Evolutionary conservation across 2,888 invertebrate genomes (phyloP).

Genomic region (Drosophila nr. perissopoda): DNA sequence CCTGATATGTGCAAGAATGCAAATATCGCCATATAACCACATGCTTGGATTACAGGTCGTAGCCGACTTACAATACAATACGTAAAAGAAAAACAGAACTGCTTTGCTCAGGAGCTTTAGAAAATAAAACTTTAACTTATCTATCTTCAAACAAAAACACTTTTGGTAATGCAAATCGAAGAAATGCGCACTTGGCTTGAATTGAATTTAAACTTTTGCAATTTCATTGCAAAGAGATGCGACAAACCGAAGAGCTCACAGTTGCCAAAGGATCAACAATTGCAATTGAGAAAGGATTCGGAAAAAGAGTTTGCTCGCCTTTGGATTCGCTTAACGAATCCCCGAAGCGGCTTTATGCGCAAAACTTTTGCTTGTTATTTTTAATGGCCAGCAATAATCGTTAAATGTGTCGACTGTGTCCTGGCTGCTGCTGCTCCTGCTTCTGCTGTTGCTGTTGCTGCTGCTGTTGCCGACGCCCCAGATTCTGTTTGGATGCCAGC

Average conservation of each 20-base stretch:
- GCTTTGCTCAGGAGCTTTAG: background rate
- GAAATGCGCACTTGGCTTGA: slow-evolving; percentile 40
- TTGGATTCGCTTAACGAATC: slow-evolving; percentile 76
- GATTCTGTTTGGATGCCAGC: slow-evolving; percentile 50
- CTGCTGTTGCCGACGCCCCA: slow-evolving; percentile 27
- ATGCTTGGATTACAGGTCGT: background rate
- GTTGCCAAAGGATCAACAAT: slow-evolving; percentile 79
- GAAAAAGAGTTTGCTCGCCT: slow-evolving; percentile 66
- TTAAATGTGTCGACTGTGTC: slow-evolving; percentile 83
- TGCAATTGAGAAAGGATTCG: slow-evolving; percentile 80
- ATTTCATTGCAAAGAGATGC: slow-evolving; percentile 61
- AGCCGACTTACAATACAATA: background rate
- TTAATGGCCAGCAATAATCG: slow-evolving; percentile 85
- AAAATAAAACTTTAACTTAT: slow-evolving; percentile 7
- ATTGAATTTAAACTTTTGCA: slow-evolving; percentile 72
- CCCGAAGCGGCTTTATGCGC: slow-evolving; percentile 82
- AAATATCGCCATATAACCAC: background rate
- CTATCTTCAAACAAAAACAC: slow-evolving; percentile 6
- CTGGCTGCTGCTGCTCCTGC: slow-evolving; percentile 36
- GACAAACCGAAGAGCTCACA: slow-evolving; percentile 52
- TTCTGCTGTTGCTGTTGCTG: slow-evolving; percentile 29
- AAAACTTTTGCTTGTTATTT: slow-evolving; percentile 85
- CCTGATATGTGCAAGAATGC: background rate
- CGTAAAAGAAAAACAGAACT: background rate
- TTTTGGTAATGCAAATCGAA: slow-evolving; percentile 46